A percentile compares a stretch with the other conserved stretches of the same genome.
Evolutionary conservation across 2,113 vertebrate genomes (phyloP).

Genomic region (Laticauda colubrina): DNA sequence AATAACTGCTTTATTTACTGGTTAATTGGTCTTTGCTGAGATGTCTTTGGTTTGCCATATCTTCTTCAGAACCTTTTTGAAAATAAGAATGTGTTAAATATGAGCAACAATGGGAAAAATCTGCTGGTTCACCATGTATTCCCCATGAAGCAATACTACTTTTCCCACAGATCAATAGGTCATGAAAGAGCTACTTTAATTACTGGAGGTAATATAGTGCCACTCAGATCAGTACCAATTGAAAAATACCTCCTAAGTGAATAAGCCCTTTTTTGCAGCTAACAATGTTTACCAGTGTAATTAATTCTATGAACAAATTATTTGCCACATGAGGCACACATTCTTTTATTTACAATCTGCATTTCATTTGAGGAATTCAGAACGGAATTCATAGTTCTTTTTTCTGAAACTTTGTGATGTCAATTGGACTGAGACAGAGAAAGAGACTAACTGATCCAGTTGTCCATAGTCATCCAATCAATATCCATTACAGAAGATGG

Average conservation of each 20-base stretch:
- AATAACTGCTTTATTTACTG: not conserved
- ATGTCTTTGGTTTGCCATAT: not conserved
- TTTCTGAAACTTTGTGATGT: not conserved
- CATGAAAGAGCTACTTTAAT: not conserved
- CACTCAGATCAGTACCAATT: not conserved
- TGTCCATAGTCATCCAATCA: not conserved
- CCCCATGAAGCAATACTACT: not conserved
- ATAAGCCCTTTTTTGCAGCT: not conserved
- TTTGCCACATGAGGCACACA: not conserved
- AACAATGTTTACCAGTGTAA: not conserved
- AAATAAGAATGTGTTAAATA: not conserved
- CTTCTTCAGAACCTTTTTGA: not conserved
- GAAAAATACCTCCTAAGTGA: not conserved
- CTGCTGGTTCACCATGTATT: not conserved
- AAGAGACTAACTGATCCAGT: not conserved
- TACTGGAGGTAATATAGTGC: not conserved
- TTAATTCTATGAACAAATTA: not conserved
- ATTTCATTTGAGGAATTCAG: not conserved
- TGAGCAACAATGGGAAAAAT: not conserved
- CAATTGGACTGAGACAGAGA: not conserved
- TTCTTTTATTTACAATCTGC: not conserved
- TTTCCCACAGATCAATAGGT: not conserved
- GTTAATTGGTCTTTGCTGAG: not conserved
- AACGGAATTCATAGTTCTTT: not conserved
- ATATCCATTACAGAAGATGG: not conserved